Percentiles rank a stretch among this genome's conserved stretches.
phyloP scores from a whole-genome alignment of 1,140 invertebrate genomes.

The Amphibalanus amphitrite region DNA sequence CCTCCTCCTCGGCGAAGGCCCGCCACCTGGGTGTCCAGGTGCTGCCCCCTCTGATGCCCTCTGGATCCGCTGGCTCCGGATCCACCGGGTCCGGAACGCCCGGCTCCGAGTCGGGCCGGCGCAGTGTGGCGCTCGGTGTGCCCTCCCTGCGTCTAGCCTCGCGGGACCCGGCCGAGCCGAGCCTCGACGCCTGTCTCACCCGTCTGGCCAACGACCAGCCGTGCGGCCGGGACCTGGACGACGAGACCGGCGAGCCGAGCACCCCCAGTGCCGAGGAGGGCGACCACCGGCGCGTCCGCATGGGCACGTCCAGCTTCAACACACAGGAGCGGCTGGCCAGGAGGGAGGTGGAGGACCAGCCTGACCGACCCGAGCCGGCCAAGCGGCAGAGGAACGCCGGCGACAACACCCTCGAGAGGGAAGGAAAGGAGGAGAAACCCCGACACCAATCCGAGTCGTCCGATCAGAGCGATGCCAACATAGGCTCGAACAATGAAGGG shows the following conservation, averaged over 20 bases:
- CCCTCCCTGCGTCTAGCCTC: neutral
- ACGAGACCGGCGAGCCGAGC: neutral
- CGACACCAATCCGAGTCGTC: too few species aligned
- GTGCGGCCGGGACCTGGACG: neutral
- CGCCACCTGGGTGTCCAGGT: too few species aligned
- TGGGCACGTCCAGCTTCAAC: neutral
- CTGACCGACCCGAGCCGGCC: too few species aligned
- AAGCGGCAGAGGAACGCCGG: too few species aligned
- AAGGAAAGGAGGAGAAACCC: too few species aligned
- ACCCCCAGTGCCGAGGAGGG: neutral
- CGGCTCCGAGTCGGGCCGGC: neutral
- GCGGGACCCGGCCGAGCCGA: neutral
- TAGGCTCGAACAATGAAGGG: too few species aligned
- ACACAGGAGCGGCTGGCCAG: neutral
- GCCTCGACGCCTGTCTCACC: neutral
- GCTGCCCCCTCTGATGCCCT: too few species aligned
- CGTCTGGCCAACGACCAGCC: neutral
- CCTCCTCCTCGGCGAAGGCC: too few species aligned
- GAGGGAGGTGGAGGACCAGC: neutral
- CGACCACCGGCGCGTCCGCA: neutral
- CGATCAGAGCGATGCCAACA: too few species aligned
- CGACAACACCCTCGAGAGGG: too few species aligned
- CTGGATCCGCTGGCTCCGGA: too few species aligned
- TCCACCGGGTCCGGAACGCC: too few species aligned
- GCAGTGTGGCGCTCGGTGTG: neutral